Evolutionary conservation across 2,888 invertebrate species (phyloP).

Genomic region (Conomelus anceps): DNA sequence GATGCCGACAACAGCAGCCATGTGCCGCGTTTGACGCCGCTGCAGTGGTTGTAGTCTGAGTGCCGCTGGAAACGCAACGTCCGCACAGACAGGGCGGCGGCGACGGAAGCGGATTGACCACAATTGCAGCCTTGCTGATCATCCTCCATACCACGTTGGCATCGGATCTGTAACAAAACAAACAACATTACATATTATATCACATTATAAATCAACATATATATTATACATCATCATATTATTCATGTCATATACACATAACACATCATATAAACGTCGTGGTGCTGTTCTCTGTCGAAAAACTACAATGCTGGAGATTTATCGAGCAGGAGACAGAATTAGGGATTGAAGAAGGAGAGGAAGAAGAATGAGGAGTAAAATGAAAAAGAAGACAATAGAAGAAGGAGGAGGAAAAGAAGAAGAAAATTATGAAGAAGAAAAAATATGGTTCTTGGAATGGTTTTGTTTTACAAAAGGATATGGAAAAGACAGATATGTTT

Average conservation of each 20-base stretch:
- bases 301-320: too few species aligned
- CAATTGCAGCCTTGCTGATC: neutral
- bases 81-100: neutral
- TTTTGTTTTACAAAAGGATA: neutral
- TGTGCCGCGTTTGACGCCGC: neutral
- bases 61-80: neutral
- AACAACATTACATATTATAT: too few species aligned
- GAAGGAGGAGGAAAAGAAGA: neutral
- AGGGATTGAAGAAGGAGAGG: too few species aligned
- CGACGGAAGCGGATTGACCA: neutral
- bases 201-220: neutral
- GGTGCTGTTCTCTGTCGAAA: too few species aligned
- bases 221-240: too few species aligned
- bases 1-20: neutral
- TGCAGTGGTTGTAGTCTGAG: too few species aligned
- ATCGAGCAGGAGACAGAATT: too few species aligned
- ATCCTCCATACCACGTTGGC: constrained; percentile 6
- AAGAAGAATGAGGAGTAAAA: too few species aligned
- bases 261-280: too few species aligned
- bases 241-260: too few species aligned
- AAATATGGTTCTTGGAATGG: neutral
- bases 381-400: too few species aligned
- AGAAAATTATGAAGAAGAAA: neutral
- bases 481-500: neutral
- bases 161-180: constrained; percentile 3